These are phyloP conservation scores for Bos indicus DNA, from an alignment of 2,113 vertebrate genomes.

Conservation along the genomic window DNA sequence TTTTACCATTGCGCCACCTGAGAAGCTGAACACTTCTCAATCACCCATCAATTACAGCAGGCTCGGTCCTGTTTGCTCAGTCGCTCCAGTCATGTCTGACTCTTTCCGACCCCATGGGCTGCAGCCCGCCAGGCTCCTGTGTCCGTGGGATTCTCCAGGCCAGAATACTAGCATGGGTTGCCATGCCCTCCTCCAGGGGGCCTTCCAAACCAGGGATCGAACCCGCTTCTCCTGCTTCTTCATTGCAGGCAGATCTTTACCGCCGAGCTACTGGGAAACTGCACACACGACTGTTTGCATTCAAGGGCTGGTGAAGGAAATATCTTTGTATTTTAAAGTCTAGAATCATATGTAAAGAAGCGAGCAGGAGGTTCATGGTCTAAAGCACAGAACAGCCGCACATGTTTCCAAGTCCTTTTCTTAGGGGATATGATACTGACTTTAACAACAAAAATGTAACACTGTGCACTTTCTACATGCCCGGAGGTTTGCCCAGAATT, in stretches of 20 bases:
- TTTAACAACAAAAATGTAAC: no score
- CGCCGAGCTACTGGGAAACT: rapidly evolving
- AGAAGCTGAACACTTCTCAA: neutral
- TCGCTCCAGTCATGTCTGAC: neutral
- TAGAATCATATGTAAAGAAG: neutral
- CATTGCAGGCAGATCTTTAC: neutral
- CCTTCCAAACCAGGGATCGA: neutral
- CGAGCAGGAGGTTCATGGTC: neutral
- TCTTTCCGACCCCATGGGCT: neutral
- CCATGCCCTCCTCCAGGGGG: neutral
- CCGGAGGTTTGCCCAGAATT: neutral
- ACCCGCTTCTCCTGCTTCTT: neutral
- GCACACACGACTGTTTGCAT: rapidly evolving
- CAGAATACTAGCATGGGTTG: neutral
- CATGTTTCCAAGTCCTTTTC: neutral
- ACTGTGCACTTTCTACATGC: rapidly evolving
- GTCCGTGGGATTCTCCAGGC: neutral
- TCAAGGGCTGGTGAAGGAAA: neutral
- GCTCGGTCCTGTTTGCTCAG: neutral
- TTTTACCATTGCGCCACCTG: neutral
- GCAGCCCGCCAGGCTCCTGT: neutral
- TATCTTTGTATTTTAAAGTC: neutral
- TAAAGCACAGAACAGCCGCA: neutral
- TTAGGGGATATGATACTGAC: neutral
- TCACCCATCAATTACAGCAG: neutral